phyloP scores from a whole-genome alignment of 2,888 invertebrate species.

The Oxyscelio sp. region DNA sequence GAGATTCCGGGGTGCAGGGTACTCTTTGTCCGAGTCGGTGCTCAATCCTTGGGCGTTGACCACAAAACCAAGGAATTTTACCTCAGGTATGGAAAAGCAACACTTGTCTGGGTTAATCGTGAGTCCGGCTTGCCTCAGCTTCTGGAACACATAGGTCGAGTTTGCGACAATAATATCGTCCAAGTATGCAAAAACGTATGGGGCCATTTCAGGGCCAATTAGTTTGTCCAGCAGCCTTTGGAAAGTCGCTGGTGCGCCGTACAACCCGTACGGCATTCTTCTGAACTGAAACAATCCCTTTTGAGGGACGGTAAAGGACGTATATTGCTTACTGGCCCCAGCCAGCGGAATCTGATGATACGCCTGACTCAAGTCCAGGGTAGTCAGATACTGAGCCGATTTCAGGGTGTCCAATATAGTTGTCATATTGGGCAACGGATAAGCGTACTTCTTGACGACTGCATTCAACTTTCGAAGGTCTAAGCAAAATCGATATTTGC shows the following conservation, averaged over 20 bases:
- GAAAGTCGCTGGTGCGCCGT: conserved; percentile 69
- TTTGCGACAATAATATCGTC: conserved; percentile 67
- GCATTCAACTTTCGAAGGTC: no score
- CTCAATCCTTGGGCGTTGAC: conserved; percentile 51
- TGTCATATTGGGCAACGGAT: no score
- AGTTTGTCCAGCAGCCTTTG: conserved; percentile 71
- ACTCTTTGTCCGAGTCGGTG: conserved; percentile 35
- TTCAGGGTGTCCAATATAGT: no score
- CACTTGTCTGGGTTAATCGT: conserved; percentile 57
- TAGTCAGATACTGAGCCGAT: no score
- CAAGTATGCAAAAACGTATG: no score
- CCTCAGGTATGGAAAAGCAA: conserved; percentile 55
- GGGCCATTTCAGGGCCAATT: no score
- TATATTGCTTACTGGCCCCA: no score
- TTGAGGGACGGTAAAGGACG: conserved; percentile 59
- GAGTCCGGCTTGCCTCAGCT: conserved; percentile 21
- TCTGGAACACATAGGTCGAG: conserved; percentile 36
- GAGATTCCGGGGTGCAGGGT: conserved; percentile 35
- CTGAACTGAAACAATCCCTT: no score
- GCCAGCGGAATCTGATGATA: no score
- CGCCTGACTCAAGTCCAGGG: no score
- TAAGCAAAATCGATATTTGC: no score
- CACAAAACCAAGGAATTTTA: conserved; percentile 48
- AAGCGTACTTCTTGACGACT: no score
- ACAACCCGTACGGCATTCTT: conserved; percentile 65